A percentile compares a stretch with the other conserved stretches of the same genome.
These are phyloP conservation scores for rat (Rattus norvegicus) DNA, from an alignment of 2,113 vertebrate genomes.

Conservation along the genomic window DNA sequence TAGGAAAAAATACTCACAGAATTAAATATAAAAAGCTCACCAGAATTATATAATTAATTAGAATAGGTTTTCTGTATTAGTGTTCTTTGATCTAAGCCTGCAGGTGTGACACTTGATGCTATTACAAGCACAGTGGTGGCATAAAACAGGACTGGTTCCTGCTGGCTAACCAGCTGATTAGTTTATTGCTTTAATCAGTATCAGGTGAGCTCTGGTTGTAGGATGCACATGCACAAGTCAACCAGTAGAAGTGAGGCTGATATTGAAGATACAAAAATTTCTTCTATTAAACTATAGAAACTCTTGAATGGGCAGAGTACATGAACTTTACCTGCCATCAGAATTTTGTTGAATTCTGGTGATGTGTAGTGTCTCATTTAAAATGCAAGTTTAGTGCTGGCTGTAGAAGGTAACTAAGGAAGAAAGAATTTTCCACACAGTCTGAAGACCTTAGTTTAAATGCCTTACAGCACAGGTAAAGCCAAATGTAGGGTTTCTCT, in stretches of 20 bases:
- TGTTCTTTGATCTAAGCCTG: neutral
- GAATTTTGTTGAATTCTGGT: neutral
- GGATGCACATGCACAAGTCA: neutral
- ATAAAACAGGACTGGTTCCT: neutral
- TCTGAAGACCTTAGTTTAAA: neutral
- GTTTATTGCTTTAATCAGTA: neutral
- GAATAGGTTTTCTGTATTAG: constrained; percentile 23
- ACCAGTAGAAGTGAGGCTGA: neutral
- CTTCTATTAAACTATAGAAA: neutral
- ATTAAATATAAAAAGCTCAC: constrained; percentile 54
- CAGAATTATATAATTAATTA: constrained; percentile 45
- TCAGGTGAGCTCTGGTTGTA: neutral
- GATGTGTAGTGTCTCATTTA: neutral
- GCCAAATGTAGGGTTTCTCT: neutral
- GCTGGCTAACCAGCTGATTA: neutral
- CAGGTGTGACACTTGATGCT: neutral
- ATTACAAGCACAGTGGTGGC: neutral
- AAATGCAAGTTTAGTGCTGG: neutral
- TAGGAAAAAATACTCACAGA: constrained; percentile 48
- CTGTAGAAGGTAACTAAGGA: neutral
- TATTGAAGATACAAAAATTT: neutral
- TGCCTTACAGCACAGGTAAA: neutral
- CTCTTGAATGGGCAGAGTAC: neutral
- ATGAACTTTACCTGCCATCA: neutral
- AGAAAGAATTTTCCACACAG: neutral